Base-by-base conservation (phyloP, 2,113 vertebrate genomes). In the Vulpes ferrilata region DNA sequence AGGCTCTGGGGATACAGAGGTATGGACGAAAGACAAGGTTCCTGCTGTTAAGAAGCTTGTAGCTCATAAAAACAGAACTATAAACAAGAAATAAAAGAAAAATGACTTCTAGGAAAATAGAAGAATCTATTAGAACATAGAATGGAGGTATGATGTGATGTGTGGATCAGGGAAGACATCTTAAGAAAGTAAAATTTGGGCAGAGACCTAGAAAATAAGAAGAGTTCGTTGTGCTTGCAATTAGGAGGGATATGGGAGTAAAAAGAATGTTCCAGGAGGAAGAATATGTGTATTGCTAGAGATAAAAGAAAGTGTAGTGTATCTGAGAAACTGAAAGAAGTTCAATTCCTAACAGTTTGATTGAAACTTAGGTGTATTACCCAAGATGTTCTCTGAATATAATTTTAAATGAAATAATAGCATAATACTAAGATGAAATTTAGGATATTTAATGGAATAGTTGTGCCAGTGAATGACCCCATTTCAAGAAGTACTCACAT, bases 401-500 rank as follows among this genome's bases (percentile, higher is more conserved):
- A 11, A 60, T 84, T 96, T 93, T 89, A 89, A 79, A 84, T 90
- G 81, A 74, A 88, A 27, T 88, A 22, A 84, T 38, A 67, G 12
- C 22, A 27, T 93, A 51, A 48, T 65, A 92, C 13, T 69, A 93
- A 96, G 82, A 84, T 48, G 20, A 84, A 96, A 71, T 57, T 57
- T 32, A 87, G 11, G 7, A 78, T 90, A 4, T 13, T 71, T 93
- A 93, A 23, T 89, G n/a, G 7, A 83, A 83, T 71, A 84, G 1
- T 73, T 59, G 4, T 23, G 60, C 35, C 51, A 81, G 65, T 85
- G 53, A 87, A 92, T 55, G 79, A 90, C 30, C 86, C 19, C 35
- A 57, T 93, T 96, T 96, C 22, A 83, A 96, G 80, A 79, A 73
- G 2, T 67, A 89, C 25, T 83, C 62, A 48, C 6, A 43, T 88